Base-by-base conservation (phyloP, 2,888 invertebrate species). In the Pomacea canaliculata region DNA sequence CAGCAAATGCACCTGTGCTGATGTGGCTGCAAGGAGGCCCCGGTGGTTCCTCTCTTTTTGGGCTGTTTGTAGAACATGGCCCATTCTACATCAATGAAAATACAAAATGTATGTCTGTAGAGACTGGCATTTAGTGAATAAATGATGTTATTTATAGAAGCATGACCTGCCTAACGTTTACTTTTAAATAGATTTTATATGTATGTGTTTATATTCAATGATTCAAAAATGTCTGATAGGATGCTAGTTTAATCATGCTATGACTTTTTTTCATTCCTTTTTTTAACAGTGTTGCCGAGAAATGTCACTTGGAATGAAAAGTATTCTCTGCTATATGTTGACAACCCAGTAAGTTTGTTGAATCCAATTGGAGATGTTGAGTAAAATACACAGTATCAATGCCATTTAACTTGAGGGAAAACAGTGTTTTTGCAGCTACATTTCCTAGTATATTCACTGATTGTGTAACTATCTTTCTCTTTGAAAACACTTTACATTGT, bases 251-350 rank as follows among this genome's bases (percentile, higher is more conserved):
- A 56, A 56, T 10, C 16, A 13, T 56, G 51, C 8, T 56, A 16
- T 56, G 16, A 56, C 8, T 56, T 56, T 7, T 16, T 56, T 16
- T 16, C 16, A 10, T 51, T 8, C 12, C 1, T 56, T 56, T 56
- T 0, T 56, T 56, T 85, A 83, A 71, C 83, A 89, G 89, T 94
- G 72, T 91, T 92, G 81, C 91, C 93, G 80, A 93, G 96, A 65
- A 93, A 95, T 83, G 94, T 94, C 84, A 93, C 95, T 13, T 98
- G 97, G 97, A 94, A 94, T 76, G 91, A 93, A 65, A 94, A 93
- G 16, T 95, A 96, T 89, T 94, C 95, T 83, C 91, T 97, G 66
- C 93, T 98, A 75, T 98, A 96, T 89, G 95, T 98, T 76, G 97
- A 98, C 90, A 97, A 96, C 90, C 97, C 97, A 0, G 97, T 96